Evolutionary conservation across 2,113 vertebrate species (phyloP), one percentile per base, ranked within the genome.

Genomic region (Actenoides hombroni): DNA sequence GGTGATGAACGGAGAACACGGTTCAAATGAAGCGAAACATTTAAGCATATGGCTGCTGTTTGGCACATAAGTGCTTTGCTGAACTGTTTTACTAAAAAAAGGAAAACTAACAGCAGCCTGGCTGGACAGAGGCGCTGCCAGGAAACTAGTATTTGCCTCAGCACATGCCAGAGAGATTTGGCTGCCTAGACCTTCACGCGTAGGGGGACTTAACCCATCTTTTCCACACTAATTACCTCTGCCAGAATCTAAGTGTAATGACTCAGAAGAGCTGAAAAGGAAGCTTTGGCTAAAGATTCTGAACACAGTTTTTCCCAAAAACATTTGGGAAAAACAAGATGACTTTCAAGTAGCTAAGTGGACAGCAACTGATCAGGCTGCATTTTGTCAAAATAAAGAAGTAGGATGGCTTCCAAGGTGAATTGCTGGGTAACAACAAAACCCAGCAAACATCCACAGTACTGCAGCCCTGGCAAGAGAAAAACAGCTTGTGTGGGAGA

Each of bases 311-410:
- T 64, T 64, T 31, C 28, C 40, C 39, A 24, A 6, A 48, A 56
- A 71, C 74, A 42, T 68, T n/a, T 86, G 70, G 37, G 76, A 86
- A 90, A 92, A 94, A 70, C 71, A 96, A 86, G 42, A 35, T 35
- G n/a, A 80, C 16, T 86, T 96, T 96, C 44, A 73, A 90, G 54
- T 63, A 77, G 49, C 51, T 68, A 81, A 86, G 79, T 26, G 79
- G 64, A 88, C 35, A 71, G 29, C 77, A 74, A 75, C 68, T 0
- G 0, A 54, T 61, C 54, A 51, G 67, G 49, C 75, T 89, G 21
- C 37, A 35, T 88, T 85, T 93, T 95, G 53, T 86, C 73, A 75
- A 90, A 90, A 93, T 64, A 94, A 83, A 95, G 82, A 42, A 94
- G 19, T 26, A 92, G 88, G 83, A 93, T 75, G 65, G 26, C 29